Base-by-base conservation (phyloP, 1,140 invertebrate species). In the Rhagoletis zephyria region DNA sequence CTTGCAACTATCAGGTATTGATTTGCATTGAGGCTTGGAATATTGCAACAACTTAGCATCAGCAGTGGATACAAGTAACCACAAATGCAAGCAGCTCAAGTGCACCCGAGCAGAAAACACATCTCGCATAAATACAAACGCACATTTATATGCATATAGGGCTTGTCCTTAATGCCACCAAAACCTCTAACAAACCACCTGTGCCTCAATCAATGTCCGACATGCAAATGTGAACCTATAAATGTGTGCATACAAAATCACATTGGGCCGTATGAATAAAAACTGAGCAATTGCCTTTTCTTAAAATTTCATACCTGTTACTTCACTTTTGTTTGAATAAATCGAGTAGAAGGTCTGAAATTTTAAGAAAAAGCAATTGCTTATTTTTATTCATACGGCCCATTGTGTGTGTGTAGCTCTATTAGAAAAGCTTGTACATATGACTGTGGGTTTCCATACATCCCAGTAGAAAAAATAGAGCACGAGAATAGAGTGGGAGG, bases 171-270 rank as follows among this genome's bases (percentile, higher is more conserved):
- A 81, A 81, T 81, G 45, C 74, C 16, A 56, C 74, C 74, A 81
- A 81, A 81, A 81, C 74, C 74, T 81, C 48, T 81, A 81, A 81
- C 45, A 81, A 81, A 81, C 74, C 74, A 81, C 74, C 74, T 81
- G 74, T 81, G 45, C 74, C 74, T 56, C 45, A 81, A 81, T 81
- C 74, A 81, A 59, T n/a, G 74, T 81, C 48, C 74, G 19, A 81
- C 48, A 56, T 81, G 48, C 74, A 81, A 81, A 81, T 81, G 12
- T 81, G 10, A 45, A 7, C 51, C 10, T 10, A 56, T 56, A 30
- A 30, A 30, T 30, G 30, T 30, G 30, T 56, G 5, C 51, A 56
- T 56, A 81, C 9, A 81, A 56, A 16, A 48, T 51, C 48, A 30
- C 45, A 56, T 56, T 56, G 5, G 51, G 30, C 30, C 30, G 30